A percentile compares a stretch with the other conserved stretches of the same genome.
Conservation (phyloP, 2,797 vertebrate species). For the Danio kyathit region DNA sequence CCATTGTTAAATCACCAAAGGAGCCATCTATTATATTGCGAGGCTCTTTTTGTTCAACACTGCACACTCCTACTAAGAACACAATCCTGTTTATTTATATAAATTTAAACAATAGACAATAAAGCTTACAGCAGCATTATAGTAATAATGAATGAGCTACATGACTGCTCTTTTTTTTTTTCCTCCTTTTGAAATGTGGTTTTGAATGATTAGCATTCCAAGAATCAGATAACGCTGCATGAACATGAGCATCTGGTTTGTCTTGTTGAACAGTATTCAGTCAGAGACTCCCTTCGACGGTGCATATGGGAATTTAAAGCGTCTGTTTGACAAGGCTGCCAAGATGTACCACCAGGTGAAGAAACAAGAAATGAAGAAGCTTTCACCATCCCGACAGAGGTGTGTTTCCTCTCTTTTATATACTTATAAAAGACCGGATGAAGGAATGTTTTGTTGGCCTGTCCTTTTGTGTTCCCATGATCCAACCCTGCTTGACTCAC, state of each 20-base stretch:
- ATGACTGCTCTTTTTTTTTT: background rate
- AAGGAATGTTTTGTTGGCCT: background rate
- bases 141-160: background rate
- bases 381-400: conserved; percentile 93
- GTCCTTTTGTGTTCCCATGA: background rate
- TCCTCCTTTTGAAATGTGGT: background rate
- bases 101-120: background rate
- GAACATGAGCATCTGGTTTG: conserved; percentile 20
- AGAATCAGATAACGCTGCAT: background rate
- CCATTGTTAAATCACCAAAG: too few species aligned
- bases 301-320: conserved; percentile 94
- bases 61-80: background rate
- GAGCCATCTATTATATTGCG: too few species aligned
- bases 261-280: conserved; percentile 85
- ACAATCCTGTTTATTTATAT: background rate
- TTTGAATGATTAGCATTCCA: background rate
- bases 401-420: conserved; percentile 59
- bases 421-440: background rate
- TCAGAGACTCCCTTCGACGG: conserved; percentile 96
- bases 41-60: too few species aligned
- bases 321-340: conserved; percentile 96
- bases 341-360: conserved; percentile 97
- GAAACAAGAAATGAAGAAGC: conserved; percentile 91
- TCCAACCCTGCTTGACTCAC: background rate
- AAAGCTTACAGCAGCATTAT: background rate